Percentiles rank a stretch among this genome's conserved stretches.
Conservation (phyloP, 30 jellyfish, hydroid and myxozoan genomes). For the Aurelia sp. region DNA sequence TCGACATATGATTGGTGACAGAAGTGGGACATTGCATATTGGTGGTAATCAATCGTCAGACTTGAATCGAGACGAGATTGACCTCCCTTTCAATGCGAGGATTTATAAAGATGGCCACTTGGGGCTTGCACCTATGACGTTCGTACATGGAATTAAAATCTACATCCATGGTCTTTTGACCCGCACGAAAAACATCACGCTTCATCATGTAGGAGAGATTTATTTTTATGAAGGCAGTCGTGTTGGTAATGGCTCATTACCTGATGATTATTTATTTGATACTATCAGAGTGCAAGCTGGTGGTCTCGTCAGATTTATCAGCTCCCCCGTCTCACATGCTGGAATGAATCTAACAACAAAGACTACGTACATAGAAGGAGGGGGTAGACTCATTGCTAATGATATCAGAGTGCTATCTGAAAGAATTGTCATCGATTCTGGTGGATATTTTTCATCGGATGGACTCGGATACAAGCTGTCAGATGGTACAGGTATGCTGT, state of each 20-base stretch:
- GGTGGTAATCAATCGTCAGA: constrained; percentile 60
- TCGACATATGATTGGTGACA: constrained; percentile 71
- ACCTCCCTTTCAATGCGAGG: constrained; percentile 55
- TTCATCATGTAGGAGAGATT: constrained; percentile 68
- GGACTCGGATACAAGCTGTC: constrained; percentile 58
- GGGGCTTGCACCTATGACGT: constrained; percentile 68
- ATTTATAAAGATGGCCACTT: constrained; percentile 51
- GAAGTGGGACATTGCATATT: constrained; percentile 54
- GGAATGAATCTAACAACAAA: constrained; percentile 67
- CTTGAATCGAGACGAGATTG: constrained; percentile 57
- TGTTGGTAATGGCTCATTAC: constrained; percentile 34
- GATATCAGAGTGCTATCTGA: constrained; percentile 47
- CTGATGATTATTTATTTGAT: constrained; percentile 38
- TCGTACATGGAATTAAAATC: constrained; percentile 62
- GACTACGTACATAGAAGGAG: constrained; percentile 63
- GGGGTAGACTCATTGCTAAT: constrained; percentile 57
- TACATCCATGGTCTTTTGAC: constrained; percentile 51
- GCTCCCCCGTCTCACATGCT: constrained; percentile 65
- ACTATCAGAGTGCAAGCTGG: constrained; percentile 65
- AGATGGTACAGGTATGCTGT: constrained; percentile 64
- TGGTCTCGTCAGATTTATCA: constrained; percentile 42
- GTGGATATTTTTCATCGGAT: constrained; percentile 66
- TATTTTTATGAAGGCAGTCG: constrained; percentile 62
- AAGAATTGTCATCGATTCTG: constrained; percentile 46
- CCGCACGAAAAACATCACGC: constrained; percentile 40